These are phyloP conservation scores for Ptychadena robeensis DNA, from an alignment of 2,797 vertebrate genomes.

Conservation along the genomic window DNA sequence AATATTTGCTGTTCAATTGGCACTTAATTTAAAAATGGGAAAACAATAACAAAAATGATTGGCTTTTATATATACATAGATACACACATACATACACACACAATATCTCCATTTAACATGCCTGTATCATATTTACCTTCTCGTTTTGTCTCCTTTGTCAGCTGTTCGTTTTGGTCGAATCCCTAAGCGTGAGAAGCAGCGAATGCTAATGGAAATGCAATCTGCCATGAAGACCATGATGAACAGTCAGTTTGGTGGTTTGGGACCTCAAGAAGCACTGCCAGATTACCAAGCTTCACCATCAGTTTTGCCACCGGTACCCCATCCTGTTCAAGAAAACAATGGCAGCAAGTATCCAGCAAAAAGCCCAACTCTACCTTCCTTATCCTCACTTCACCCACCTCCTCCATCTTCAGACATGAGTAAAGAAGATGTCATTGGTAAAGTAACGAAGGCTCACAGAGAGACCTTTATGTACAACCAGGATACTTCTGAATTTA, in stretches of 20 bases:
- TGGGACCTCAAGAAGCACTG: conserved; percentile 76
- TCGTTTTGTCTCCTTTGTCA: conserved; percentile 66
- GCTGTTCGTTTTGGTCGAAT: conserved; percentile 97
- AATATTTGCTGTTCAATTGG: too few species aligned
- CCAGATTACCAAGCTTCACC: conserved; percentile 72
- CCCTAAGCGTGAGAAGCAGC: conserved; percentile 96
- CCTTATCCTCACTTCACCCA: conserved; percentile 64
- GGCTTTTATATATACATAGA: too few species aligned
- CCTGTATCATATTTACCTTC: neutral
- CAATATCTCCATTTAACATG: neutral
- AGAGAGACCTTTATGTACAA: conserved; percentile 83
- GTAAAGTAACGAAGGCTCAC: conserved; percentile 76
- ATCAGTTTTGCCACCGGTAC: conserved; percentile 44
- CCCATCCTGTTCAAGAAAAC: conserved; percentile 68
- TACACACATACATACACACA: too few species aligned
- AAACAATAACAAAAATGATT: too few species aligned
- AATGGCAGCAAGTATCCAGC: conserved; percentile 73
- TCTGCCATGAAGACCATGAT: conserved; percentile 98
- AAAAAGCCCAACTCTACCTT: conserved; percentile 62
- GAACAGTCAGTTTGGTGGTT: conserved; percentile 87
- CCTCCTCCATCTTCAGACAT: conserved; percentile 77
- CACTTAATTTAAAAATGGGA: too few species aligned
- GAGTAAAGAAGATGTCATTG: conserved; percentile 88
- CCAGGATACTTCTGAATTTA: conserved; percentile 78
- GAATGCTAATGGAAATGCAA: conserved; percentile 98